Conservation (phyloP, 1,140 invertebrate species). For the Gerris buenoi region DNA sequence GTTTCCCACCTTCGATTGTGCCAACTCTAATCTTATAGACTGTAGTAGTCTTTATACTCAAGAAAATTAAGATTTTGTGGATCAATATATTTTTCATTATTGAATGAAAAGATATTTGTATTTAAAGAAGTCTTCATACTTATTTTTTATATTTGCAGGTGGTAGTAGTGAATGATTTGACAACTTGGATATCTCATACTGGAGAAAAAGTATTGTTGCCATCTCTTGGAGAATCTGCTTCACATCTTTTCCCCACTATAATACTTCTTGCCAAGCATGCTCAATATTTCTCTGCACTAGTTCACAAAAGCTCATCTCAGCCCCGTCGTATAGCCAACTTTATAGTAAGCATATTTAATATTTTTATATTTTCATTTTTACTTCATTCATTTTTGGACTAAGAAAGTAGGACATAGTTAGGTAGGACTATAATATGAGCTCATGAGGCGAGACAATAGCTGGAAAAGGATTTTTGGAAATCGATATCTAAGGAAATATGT, state of each 20-base stretch:
- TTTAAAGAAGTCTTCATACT: not conserved
- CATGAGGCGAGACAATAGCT: no score
- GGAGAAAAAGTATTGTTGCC: not conserved
- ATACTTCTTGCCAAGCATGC: not conserved
- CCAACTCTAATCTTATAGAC: not conserved
- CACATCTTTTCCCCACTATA: not conserved
- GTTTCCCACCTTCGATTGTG: not conserved
- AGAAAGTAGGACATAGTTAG: no score
- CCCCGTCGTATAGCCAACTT: not conserved
- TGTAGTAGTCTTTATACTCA: not conserved
- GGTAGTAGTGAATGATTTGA: not conserved
- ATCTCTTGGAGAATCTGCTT: not conserved
- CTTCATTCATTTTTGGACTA: no score
- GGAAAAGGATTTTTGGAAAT: no score
- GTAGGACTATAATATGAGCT: no score
- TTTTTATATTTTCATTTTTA: no score
- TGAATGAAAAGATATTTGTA: not conserved
- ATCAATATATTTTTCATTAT: not conserved
- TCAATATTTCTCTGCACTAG: not conserved
- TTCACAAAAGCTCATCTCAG: not conserved
- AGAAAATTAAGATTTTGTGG: no score
- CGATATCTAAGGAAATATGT: no score
- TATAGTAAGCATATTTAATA: not conserved
- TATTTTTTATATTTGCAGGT: not conserved
- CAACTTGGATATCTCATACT: not conserved